Percentiles rank a stretch among this genome's conserved stretches.
These are phyloP conservation scores for Montipora capitata DNA, from an alignment of 92 coral and sea anemone species.

Conservation along the genomic window DNA sequence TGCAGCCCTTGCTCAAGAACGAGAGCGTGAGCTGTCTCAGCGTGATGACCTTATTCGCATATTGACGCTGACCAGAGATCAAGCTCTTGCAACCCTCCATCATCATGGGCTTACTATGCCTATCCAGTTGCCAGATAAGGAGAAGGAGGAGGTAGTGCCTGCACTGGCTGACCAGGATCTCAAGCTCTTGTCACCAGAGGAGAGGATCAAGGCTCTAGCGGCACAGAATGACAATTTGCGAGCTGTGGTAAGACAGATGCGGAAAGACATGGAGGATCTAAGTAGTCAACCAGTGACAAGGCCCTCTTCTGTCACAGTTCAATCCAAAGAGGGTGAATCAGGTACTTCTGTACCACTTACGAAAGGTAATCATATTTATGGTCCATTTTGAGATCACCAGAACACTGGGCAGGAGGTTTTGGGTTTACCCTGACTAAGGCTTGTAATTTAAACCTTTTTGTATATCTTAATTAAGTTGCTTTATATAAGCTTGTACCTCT, in stretches of 20 bases:
- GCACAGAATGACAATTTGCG: constrained; percentile 86
- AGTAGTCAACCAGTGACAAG: constrained; percentile 82
- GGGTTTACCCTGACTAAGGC: no score
- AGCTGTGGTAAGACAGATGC: constrained; percentile 94
- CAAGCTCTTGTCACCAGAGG: constrained; percentile 51
- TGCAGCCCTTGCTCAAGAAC: constrained; percentile 84
- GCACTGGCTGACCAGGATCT: constrained; percentile 4
- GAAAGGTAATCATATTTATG: constrained; percentile 54
- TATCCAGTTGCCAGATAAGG: constrained; percentile 84
- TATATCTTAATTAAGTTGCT: no score
- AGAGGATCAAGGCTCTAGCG: constrained; percentile 57
- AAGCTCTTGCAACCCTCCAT: constrained; percentile 91
- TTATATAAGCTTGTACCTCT: no score
- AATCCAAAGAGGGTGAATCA: constrained; percentile 50
- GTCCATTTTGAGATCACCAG: no score
- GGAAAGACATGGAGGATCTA: constrained; percentile 95
- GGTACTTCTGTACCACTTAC: constrained; percentile 81
- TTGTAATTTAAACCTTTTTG: no score
- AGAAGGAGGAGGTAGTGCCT: constrained; percentile 22
- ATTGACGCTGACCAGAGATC: constrained; percentile 90
- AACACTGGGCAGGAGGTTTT: no score
- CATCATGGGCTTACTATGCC: constrained; percentile 97
- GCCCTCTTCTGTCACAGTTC: constrained; percentile 80
- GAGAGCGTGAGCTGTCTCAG: constrained; percentile 83
- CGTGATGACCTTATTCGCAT: constrained; percentile 89